Base-by-base conservation (phyloP, 2,113 vertebrate species). In the Ammodytes dubius region DNA sequence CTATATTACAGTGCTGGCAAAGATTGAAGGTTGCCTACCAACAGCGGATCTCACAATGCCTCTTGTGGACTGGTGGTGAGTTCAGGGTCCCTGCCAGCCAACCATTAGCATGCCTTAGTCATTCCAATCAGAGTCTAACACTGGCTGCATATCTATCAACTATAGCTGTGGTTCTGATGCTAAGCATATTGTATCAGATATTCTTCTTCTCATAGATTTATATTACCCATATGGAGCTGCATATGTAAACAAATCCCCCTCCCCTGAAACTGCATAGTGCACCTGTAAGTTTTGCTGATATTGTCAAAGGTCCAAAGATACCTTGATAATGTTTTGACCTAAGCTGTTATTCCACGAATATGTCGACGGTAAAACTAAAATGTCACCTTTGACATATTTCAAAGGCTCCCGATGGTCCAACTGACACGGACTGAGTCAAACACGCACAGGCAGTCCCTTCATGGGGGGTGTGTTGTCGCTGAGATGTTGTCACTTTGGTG, bases 401-500 rank as follows among this genome's bases (percentile, higher is more conserved):
- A 40, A 40, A 27, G 74, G 69, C 27, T 56, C 61, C 53, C 3
- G 5, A 42, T 43, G 59, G 64, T 43, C 59, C 39, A 43, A 1
- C 45, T 40, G 52, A 81, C 45, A 49, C 50, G 56, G 46, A 19
- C 19, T 60, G 7, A 59, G 70, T 76, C 43, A 56, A 5, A 58
- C 14, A 4, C 72, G 52, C 53, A 7, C 12, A 15, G 45, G 35
- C 54, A 45, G 46, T 0, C 15, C 59, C 40, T 39, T 37, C 37
- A 7, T 27, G 37, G 13, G 27, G 66, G 65, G 56, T 37, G 67
- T 77, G 73, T 43, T 74, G 72, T 66, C 72, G 67, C 54, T 46
- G 79, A 42, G 39, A 52, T 87, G 79, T 70, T 84, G 59, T 79
- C 82, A 91, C 81, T 60, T 50, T 47, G 64, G 80, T 81, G 89